These are phyloP conservation scores for Coleophora deauratella DNA, from an alignment of 2,888 invertebrate species.

Conservation along the genomic window DNA sequence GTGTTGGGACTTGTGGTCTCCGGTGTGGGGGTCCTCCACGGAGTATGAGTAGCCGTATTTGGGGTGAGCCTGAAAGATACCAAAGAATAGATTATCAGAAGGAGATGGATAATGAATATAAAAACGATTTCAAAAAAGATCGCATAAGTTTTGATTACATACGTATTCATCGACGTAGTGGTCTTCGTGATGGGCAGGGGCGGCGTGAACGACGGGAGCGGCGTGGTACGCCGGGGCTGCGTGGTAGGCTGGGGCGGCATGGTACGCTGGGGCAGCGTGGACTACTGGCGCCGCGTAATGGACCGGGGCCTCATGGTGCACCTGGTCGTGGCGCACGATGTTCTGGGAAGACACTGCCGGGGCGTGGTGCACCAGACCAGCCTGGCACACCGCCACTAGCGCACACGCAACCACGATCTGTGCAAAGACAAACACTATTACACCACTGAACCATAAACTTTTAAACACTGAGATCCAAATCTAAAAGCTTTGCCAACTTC, in stretches of 20 bases:
- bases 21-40: slow-evolving; percentile 75
- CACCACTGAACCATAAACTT: no score
- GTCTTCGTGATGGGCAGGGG: slow-evolving; percentile 37
- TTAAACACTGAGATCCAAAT: no score
- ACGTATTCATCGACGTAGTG: slow-evolving; percentile 67
- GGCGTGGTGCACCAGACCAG: slow-evolving; percentile 55
- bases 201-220: slow-evolving; percentile 16
- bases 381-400: slow-evolving; percentile 50
- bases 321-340: slow-evolving; percentile 55
- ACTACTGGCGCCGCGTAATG: slow-evolving; percentile 34
- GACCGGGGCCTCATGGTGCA: slow-evolving; percentile 46
- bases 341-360: slow-evolving; percentile 67
- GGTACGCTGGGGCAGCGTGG: slow-evolving; percentile 21
- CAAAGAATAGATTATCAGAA: neutral
- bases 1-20: slow-evolving; percentile 74
- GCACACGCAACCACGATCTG: slow-evolving; percentile 51
- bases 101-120: neutral
- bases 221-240: slow-evolving; percentile 23
- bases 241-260: slow-evolving; percentile 20
- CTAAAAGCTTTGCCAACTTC: no score
- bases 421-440: slow-evolving; percentile 12
- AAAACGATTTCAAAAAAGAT: no score
- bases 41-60: slow-evolving; percentile 74
- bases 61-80: slow-evolving; percentile 54
- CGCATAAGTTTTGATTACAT: no score